Evolutionary conservation across 2,113 vertebrate genomes (phyloP).

Genomic region (Heterocephalus glaber): DNA sequence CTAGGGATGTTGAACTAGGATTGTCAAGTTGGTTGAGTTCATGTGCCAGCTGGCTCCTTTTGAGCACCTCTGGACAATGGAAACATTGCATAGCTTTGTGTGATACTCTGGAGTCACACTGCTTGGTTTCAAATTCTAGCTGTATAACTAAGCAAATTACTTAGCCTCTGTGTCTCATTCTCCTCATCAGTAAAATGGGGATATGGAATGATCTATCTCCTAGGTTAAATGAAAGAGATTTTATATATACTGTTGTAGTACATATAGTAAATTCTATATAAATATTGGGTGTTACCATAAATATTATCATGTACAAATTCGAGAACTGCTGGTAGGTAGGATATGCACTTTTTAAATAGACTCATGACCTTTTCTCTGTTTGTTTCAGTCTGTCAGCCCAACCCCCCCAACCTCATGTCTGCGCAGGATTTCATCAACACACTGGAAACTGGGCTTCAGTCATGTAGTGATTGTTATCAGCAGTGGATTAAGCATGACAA

Average conservation of each 20-base stretch:
- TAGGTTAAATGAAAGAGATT: neutral
- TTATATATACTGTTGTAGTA: neutral
- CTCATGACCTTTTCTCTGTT: neutral
- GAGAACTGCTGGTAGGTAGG: neutral
- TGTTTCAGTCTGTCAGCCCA: neutral
- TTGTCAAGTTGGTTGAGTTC: neutral
- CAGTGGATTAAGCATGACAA: neutral
- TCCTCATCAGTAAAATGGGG: constrained; percentile 12
- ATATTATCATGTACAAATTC: neutral
- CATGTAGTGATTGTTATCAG: neutral
- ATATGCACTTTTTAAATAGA: neutral
- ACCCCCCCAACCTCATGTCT: neutral
- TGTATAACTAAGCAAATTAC: neutral
- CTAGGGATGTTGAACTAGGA: neutral
- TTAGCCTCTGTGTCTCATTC: neutral
- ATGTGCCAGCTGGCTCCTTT: neutral
- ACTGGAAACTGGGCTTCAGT: neutral
- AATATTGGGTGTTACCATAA: neutral
- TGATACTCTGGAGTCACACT: neutral
- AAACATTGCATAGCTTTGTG: neutral
- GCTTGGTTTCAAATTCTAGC: neutral
- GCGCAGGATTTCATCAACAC: neutral
- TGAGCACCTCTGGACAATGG: neutral
- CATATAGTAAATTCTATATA: neutral
- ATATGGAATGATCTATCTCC: neutral